These are phyloP conservation scores for Cepaea nemoralis DNA, from an alignment of 1,140 invertebrate genomes.

Conservation along the genomic window DNA sequence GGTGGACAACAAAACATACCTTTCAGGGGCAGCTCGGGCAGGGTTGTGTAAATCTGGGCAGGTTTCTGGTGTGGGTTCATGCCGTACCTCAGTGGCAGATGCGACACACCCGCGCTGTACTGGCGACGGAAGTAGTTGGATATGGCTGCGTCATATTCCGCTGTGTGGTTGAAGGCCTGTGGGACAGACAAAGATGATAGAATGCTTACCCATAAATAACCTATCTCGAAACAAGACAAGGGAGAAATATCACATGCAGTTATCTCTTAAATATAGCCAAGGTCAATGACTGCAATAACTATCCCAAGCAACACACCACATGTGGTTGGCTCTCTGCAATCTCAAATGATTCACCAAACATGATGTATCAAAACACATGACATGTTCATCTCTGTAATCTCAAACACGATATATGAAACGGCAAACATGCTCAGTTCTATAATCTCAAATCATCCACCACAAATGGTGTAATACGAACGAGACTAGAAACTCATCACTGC, in stretches of 20 bases:
- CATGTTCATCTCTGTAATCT: too few species aligned
- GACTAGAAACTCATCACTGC: conserved; percentile 1
- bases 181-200: conserved; percentile 65
- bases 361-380: too few species aligned
- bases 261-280: too few species aligned
- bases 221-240: too few species aligned
- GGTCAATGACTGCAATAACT: too few species aligned
- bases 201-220: too few species aligned
- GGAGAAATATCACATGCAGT: too few species aligned
- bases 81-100: conserved; percentile 90
- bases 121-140: conserved; percentile 95
- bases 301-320: too few species aligned
- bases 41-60: conserved; percentile 88
- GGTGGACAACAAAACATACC: conserved; percentile 72
- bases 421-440: background rate
- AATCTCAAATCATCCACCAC: conserved; percentile 8
- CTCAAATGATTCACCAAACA: too few species aligned
- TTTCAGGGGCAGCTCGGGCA: conserved; percentile 85
- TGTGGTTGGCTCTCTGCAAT: too few species aligned
- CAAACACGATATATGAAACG: too few species aligned
- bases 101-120: conserved; percentile 83
- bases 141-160: conserved; percentile 93
- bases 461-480: conserved; percentile 1
- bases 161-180: conserved; percentile 96
- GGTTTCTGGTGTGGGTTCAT: conserved; percentile 99